A percentile compares a stretch with the other conserved stretches of the same genome.
Evolutionary conservation across 2,888 invertebrate species (phyloP).

Genomic region (Augochlorella aurata): DNA sequence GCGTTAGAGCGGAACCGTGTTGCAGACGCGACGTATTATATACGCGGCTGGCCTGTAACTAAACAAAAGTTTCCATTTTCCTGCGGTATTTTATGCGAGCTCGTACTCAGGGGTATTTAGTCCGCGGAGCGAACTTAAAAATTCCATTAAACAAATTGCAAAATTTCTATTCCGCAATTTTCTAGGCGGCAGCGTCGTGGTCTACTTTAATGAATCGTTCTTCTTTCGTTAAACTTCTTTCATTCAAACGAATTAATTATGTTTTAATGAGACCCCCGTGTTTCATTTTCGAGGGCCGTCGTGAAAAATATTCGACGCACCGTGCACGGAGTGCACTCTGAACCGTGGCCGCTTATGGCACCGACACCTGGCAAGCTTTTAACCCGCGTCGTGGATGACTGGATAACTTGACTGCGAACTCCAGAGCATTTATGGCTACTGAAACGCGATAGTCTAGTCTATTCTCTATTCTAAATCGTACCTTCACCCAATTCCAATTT

Average conservation of each 20-base stretch:
- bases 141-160: conserved; percentile 1
- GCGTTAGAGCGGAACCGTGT: not conserved
- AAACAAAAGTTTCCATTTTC: conserved; percentile 1
- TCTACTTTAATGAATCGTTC: not conserved
- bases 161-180: conserved; percentile 7
- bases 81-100: not conserved
- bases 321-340: not conserved
- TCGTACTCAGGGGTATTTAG: not conserved
- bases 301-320: not conserved
- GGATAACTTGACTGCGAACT: not conserved
- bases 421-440: not conserved
- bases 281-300: not conserved
- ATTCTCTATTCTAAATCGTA: no score
- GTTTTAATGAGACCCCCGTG: not conserved
- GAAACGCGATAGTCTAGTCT: not conserved
- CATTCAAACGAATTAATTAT: conserved; percentile 7
- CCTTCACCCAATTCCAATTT: no score
- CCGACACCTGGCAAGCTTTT: not conserved
- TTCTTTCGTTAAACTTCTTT: not conserved
- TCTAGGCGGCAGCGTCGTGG: not conserved
- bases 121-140: not conserved
- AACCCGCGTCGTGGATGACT: not conserved
- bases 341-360: not conserved
- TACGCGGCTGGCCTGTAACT: not conserved
- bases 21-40: not conserved